Evolutionary conservation across 2,797 vertebrate genomes (phyloP).

Genomic region (Mormyrus hasselquistii): DNA sequence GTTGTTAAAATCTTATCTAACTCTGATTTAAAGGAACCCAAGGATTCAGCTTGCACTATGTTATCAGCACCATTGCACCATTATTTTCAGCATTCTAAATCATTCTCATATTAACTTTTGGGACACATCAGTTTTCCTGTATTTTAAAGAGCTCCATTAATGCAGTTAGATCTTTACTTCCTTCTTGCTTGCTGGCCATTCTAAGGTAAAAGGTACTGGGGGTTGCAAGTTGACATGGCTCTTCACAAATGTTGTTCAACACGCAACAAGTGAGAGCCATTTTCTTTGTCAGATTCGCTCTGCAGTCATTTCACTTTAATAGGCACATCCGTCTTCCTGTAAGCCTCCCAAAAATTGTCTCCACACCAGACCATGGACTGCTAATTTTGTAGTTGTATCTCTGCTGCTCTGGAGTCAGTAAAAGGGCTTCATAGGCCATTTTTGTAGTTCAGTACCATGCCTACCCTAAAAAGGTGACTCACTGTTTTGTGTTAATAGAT

Average conservation of each 20-base stretch:
- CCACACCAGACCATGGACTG: background rate
- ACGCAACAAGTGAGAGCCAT: background rate
- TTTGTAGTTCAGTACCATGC: background rate
- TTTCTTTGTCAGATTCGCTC: background rate
- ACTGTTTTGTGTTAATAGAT: background rate
- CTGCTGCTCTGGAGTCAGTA: background rate
- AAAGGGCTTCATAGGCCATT: background rate
- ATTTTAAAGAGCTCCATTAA: background rate
- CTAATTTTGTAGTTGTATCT: background rate
- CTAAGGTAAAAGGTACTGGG: background rate
- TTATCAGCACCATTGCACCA: background rate
- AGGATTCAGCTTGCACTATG: too few relatives aligned
- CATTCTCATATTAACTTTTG: background rate
- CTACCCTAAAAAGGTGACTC: background rate
- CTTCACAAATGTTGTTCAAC: background rate
- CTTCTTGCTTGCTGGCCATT: background rate
- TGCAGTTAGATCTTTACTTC: background rate
- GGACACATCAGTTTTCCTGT: background rate
- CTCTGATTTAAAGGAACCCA: too few relatives aligned
- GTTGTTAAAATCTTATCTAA: too few relatives aligned
- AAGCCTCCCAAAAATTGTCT: background rate
- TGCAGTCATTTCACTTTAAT: background rate
- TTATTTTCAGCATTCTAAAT: background rate
- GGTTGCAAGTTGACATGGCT: background rate
- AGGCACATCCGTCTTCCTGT: background rate